phyloP scores from a whole-genome alignment of 1,140 invertebrate species.

The Andrena cerasifolii region DNA sequence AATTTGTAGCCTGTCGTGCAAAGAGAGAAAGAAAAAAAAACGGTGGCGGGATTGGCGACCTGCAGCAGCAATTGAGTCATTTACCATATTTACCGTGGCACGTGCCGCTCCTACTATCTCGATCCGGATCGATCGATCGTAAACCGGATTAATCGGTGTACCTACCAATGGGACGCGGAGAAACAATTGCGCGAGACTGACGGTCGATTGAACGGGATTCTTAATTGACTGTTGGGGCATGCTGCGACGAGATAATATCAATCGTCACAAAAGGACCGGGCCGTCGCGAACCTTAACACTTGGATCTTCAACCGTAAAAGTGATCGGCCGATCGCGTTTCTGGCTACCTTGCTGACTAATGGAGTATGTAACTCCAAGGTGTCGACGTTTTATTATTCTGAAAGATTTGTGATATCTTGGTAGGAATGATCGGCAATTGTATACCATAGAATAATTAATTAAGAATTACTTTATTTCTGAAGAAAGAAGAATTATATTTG shows the following conservation, averaged over 20 bases:
- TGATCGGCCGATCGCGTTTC: no score
- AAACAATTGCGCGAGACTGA: constrained; percentile 13
- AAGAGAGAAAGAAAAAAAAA: constrained; percentile 36
- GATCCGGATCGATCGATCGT: constrained; percentile 44
- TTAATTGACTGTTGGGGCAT: constrained; percentile 8
- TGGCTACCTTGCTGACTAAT: no score
- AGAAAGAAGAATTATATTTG: no score
- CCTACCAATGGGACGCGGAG: not conserved
- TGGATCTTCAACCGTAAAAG: not conserved
- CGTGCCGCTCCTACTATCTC: constrained; percentile 33
- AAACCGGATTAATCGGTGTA: constrained; percentile 41
- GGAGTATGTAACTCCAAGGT: no score
- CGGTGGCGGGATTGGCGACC: constrained; percentile 5
- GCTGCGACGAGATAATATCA: not conserved
- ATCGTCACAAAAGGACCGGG: not conserved
- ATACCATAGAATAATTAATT: no score
- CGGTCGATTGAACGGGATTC: not conserved
- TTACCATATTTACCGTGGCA: constrained; percentile 51
- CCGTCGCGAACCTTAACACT: not conserved
- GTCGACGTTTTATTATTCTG: no score
- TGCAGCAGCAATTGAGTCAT: constrained; percentile 57
- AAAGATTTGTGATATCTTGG: no score
- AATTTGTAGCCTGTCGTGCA: not conserved
- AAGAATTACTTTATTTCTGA: no score
- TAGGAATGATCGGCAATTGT: no score